Evolutionary conservation across 2,888 invertebrate species (phyloP), one percentile per base, ranked within the genome.

Genomic region (Athalia circularis): DNA sequence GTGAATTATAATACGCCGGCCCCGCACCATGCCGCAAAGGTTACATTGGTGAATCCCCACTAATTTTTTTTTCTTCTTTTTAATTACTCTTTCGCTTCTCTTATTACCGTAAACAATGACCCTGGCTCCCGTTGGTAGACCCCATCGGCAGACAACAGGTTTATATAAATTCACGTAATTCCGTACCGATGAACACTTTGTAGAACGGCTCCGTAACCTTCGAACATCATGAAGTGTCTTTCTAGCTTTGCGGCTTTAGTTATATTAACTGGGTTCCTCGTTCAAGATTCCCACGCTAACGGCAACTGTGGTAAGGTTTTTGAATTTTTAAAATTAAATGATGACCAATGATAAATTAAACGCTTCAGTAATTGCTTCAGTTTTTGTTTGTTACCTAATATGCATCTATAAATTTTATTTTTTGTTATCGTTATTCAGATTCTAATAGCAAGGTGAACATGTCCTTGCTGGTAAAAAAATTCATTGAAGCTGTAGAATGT

Each of bases 141-240:
- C 29, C 2, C 29, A 29, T 29, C 7, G 65, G 13, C 47, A 29
- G 29, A 29, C 29, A 2, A 29, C 29, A 62, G 4, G 15, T 29
- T 29, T 62, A 65, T 65, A 48, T 65, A 65, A 65, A 13, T 13
- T 65, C n/a, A 47, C 5, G 48, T 65, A 11, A 11, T 65, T 48
- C 65, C 5, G 9, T 13, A 11, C 47, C 48, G 65, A 29, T 29
- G 29, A 29, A 29, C 52, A 11, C 13, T 48, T 48, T 13, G 29
- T 48, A 65, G 65, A 48, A 48, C 48, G 29, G 8, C 65, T 47
- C 15, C 47, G 13, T 65, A 48, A 47, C 4, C 48, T 11, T 65
- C 48, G 13, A 48, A 48, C 65, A 15, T 13, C n/a, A 65, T 65
- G 65, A 65, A 48, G 65, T 48, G 7, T 48, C 29, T 29, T 29